Evolutionary conservation across 1,140 invertebrate species (phyloP), one percentile per base, ranked within the genome.

Genomic region (Drosophila pachea): DNA sequence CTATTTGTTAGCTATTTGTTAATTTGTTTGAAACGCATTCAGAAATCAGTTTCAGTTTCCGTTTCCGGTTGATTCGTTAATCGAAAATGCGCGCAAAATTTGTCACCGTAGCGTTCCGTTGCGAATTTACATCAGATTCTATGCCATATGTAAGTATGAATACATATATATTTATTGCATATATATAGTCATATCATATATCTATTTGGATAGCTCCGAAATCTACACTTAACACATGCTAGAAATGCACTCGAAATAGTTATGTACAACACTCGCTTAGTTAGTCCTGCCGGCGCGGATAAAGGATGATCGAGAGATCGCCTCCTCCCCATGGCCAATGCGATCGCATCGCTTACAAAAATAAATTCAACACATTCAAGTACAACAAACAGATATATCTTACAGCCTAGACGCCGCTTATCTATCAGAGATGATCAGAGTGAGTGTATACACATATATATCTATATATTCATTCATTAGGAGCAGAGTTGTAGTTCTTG

Each of bases 361-460:
- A 84, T 79, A 86, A 84, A 84, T 84, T 84, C 81, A 84, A 84
- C 79, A 84, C 81, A 84, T 84, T 84, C 81, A 84, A 84, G 77
- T 84, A 84, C 79, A 84, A 84, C 81, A 84, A 86, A 84, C 76
- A 76, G 65, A 22, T 45, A 45, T 45, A 52, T 56, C 79, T 83
- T 83, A 76, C 14, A 43, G 49, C 22, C 74, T 76, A 75, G 63
- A 68, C 63, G 61, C 67, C 35, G 58, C 64, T 61, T 70, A 59
- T 42, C 11, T 36, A 52, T 32, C 53, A 72, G 33, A 56, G 22
- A 69, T 45, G 7, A 45, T 16, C 56, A 67, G 62, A 61, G 48
- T 52, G 52, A 65, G 31, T 8, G 35, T 38, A 52, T 32, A n/a
- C 52, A 42, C 53, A 53, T 53, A 43, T 54, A 49, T 55, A 42